phyloP scores from a whole-genome alignment of 2,888 invertebrate genomes.

The Lithophane semibrunnea region DNA sequence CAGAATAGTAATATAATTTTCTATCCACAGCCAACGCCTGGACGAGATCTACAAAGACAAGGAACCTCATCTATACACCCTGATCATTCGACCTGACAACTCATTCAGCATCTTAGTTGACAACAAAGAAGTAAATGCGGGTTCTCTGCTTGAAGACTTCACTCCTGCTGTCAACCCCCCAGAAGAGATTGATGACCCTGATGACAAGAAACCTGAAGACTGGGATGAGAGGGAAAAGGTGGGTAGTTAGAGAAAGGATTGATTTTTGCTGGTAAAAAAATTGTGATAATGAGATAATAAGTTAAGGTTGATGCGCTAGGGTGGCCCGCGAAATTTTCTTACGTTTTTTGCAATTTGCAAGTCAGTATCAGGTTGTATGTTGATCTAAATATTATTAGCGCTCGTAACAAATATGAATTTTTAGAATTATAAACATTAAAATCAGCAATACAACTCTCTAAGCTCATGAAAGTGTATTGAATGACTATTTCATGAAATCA shows the following conservation, averaged over 20 bases:
- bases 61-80: slow-evolving; percentile 98
- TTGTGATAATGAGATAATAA: neutral
- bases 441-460: too few relatives aligned
- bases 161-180: slow-evolving; percentile 98
- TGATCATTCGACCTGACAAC: slow-evolving; percentile 98
- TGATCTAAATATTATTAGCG: too few relatives aligned
- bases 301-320: too few relatives aligned
- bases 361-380: too few relatives aligned
- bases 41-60: slow-evolving; percentile 98
- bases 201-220: slow-evolving; percentile 95
- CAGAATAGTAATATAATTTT: neutral
- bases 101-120: slow-evolving; percentile 98
- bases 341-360: too few relatives aligned
- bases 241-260: neutral
- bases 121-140: slow-evolving; percentile 95
- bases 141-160: slow-evolving; percentile 96
- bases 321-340: too few relatives aligned
- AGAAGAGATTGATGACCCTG: slow-evolving; percentile 97
- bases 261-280: too few relatives aligned
- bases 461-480: too few relatives aligned
- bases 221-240: slow-evolving; percentile 97
- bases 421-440: too few relatives aligned
- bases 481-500: too few relatives aligned
- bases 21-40: slow-evolving; percentile 91
- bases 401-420: too few relatives aligned